Evolutionary conservation across 2,113 vertebrate genomes (phyloP).

Genomic region (Chroicocephalus ridibundus): DNA sequence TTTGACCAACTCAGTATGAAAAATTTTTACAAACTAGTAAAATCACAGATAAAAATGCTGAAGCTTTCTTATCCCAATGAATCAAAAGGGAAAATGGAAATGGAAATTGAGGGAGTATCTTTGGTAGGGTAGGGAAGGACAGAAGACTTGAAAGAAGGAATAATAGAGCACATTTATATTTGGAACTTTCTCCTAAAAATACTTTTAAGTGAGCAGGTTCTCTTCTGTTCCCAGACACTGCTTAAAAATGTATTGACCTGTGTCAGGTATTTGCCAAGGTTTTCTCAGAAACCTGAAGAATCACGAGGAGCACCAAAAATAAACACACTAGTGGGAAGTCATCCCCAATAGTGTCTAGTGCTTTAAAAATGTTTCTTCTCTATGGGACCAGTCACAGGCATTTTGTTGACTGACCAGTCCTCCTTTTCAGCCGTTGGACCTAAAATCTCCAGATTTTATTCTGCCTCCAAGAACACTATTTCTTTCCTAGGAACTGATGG

Average conservation of each 20-base stretch:
- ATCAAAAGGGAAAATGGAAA: background rate
- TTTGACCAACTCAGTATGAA: background rate
- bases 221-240: background rate
- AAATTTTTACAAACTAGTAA: background rate
- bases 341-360: background rate
- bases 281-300: background rate
- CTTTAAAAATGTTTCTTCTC: background rate
- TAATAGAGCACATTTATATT: background rate
- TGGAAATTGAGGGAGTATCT: background rate
- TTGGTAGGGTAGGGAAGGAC: background rate
- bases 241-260: background rate
- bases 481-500: background rate
- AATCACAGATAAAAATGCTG: background rate
- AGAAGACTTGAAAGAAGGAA: background rate
- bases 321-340: background rate
- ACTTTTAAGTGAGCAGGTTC: background rate
- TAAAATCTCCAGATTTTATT: background rate
- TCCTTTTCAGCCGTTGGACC: background rate
- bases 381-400: background rate
- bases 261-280: background rate
- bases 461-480: background rate
- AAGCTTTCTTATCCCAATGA: background rate
- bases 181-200: background rate
- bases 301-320: background rate
- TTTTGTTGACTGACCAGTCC: background rate